These are phyloP conservation scores for Drosophila pectinifera DNA, from an alignment of 1,140 invertebrate species.

Conservation along the genomic window DNA sequence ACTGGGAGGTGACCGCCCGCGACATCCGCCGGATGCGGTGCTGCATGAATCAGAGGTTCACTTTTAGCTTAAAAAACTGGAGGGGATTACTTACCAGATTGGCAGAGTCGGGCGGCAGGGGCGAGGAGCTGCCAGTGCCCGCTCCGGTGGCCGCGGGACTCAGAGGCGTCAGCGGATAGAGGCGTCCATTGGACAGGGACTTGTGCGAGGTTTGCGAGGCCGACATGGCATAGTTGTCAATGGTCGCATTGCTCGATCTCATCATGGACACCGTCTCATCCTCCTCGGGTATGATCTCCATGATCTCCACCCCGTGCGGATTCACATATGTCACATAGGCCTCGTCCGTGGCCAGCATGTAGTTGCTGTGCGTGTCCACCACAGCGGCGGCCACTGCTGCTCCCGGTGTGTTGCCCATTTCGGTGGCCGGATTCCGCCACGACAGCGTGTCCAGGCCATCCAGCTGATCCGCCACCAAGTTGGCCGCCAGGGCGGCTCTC, in stretches of 20 bases:
- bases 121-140: conserved; percentile 60
- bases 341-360: conserved; percentile 80
- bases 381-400: conserved; percentile 66
- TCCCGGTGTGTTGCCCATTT: conserved; percentile 13
- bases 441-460: conserved; percentile 72
- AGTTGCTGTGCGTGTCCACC: conserved; percentile 73
- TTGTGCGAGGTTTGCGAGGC: conserved; percentile 69
- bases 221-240: conserved; percentile 73
- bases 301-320: conserved; percentile 84
- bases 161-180: conserved; percentile 34
- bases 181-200: conserved; percentile 67
- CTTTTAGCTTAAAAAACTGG: too few relatives aligned
- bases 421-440: conserved; percentile 64
- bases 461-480: conserved; percentile 75
- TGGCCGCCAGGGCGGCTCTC: conserved; percentile 59
- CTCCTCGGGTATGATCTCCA: conserved; percentile 84
- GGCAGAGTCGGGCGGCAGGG: conserved; percentile 50
- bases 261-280: conserved; percentile 80
- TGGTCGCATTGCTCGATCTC: conserved; percentile 79
- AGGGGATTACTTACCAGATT: conserved; percentile 65
- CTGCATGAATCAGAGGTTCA: conserved; percentile 23
- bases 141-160: conserved; percentile 18
- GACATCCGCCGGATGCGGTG: conserved; percentile 75
- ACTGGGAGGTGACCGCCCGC: conserved; percentile 63
- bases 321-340: conserved; percentile 81